Conservation (phyloP, 2,113 vertebrate species). For the Pontoporia blainvillei region DNA sequence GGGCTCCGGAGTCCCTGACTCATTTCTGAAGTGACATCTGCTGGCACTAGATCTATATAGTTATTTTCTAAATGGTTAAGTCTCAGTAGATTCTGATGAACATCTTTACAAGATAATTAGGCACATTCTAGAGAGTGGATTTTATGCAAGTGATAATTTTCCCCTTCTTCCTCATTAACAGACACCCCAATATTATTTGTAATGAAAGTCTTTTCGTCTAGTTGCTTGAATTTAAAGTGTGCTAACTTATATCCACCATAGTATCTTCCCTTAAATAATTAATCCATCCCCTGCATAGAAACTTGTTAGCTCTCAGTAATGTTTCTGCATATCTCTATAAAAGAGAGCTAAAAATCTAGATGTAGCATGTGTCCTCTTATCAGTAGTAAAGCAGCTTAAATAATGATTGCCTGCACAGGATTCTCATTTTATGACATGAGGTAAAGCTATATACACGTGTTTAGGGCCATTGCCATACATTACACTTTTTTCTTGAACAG, state of each 20-base stretch:
- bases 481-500: slow-evolving; percentile 29
- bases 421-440: neutral
- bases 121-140: slow-evolving; percentile 7
- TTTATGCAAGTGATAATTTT: neutral
- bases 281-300: neutral
- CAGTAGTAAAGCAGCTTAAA: neutral
- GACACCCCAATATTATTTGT: neutral
- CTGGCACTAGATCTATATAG: neutral
- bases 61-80: slow-evolving; percentile 55
- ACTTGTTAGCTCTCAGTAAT: neutral
- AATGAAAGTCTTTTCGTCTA: neutral
- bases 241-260: neutral
- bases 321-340: neutral
- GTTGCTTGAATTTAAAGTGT: neutral
- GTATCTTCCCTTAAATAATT: neutral
- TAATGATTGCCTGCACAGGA: slow-evolving; percentile 21
- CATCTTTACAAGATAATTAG: slow-evolving; percentile 21
- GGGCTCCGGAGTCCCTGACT: neutral
- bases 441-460: slow-evolving; percentile 5
- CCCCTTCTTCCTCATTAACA: neutral
- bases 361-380: neutral
- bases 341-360: neutral
- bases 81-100: slow-evolving; percentile 27
- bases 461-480: slow-evolving; percentile 9
- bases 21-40: slow-evolving; percentile 41